Conservation (phyloP, 2,797 vertebrate species). For the Esox masquinongy region DNA sequence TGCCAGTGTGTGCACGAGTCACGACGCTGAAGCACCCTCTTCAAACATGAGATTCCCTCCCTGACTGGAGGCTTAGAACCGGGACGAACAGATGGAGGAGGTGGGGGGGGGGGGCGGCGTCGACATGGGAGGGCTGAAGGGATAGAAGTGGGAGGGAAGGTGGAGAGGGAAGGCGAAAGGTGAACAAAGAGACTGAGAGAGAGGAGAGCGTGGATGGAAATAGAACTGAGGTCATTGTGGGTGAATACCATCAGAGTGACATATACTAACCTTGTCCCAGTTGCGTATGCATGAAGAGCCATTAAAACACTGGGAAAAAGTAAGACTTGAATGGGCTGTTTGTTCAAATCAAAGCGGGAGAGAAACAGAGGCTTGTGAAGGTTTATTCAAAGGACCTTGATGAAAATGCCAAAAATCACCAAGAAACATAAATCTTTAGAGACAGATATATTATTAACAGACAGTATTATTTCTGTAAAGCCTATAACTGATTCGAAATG, state of each 20-base stretch:
- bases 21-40: background rate
- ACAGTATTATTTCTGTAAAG: too few species aligned
- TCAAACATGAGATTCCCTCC: background rate
- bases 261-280: background rate
- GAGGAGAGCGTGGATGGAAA: background rate
- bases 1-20: background rate
- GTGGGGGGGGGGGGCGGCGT: background rate
- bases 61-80: background rate
- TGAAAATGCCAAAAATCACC: too few species aligned
- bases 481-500: too few species aligned
- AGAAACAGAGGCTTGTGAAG: too few species aligned
- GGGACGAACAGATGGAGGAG: background rate
- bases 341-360: too few species aligned
- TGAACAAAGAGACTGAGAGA: background rate
- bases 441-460: too few species aligned
- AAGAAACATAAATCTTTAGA: too few species aligned
- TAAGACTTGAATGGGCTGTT: too few species aligned
- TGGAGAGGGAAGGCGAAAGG: background rate
- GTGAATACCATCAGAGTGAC: background rate
- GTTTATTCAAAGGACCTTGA: too few species aligned
- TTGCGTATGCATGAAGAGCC: too few species aligned
- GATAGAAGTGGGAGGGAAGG: background rate
- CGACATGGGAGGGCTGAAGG: background rate
- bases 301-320: too few species aligned
- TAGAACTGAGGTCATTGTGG: background rate